Conservation (phyloP, 2,113 vertebrate species). For the Panurus biarmicus region DNA sequence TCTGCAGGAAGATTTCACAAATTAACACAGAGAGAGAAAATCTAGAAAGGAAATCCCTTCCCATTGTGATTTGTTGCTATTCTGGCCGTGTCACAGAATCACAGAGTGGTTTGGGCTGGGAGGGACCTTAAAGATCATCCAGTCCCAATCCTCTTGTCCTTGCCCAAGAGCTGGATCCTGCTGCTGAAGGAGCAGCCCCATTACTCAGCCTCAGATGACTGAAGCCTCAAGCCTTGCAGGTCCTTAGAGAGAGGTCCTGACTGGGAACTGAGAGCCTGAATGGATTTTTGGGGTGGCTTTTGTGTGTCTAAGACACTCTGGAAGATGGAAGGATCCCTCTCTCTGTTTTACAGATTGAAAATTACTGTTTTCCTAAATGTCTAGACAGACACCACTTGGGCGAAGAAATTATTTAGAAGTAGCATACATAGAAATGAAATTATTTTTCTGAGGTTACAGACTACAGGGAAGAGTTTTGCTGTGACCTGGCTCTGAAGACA, state of each 20-base stretch:
- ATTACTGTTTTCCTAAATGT: too few species aligned
- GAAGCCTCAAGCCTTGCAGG: background rate
- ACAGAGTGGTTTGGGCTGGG: background rate
- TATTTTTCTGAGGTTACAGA: background rate
- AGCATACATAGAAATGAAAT: background rate
- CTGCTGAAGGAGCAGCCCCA: background rate
- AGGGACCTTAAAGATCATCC: background rate
- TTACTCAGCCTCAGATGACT: background rate
- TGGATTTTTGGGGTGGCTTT: background rate
- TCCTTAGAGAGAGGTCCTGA: background rate
- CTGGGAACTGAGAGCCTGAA: background rate
- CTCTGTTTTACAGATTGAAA: background rate
- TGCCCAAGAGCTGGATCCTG: background rate
- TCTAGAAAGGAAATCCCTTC: background rate
- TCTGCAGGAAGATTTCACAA: too few species aligned
- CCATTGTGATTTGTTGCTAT: background rate
- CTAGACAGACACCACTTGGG: background rate
- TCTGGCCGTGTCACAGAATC: background rate
- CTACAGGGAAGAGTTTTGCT: background rate
- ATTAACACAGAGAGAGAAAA: fast-evolving
- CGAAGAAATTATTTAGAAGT: background rate
- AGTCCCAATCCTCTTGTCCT: background rate
- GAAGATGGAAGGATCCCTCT: background rate
- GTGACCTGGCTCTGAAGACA: background rate
- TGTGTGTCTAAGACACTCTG: background rate